Percentiles rank a stretch among this genome's conserved stretches.
These are phyloP conservation scores for Neomonachus schauinslandi DNA, from an alignment of 2,113 vertebrate genomes.

Conservation along the genomic window DNA sequence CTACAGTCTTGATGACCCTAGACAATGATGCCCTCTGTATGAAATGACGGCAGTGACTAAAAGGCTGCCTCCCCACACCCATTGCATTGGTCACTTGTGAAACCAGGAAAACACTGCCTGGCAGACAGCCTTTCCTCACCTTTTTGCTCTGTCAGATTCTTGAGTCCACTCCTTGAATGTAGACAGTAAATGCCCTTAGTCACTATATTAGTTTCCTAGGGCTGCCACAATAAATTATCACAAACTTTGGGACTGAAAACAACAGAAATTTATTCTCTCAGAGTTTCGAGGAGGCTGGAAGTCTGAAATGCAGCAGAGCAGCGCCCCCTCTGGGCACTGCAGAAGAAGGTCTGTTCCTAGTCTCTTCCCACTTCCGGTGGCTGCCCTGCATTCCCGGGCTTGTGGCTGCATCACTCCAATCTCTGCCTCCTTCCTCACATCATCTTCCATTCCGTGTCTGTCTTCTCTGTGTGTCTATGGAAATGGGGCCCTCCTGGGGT, in stretches of 20 bases:
- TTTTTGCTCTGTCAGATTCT: background rate
- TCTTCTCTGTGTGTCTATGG: background rate
- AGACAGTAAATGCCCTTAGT: conserved; percentile 51
- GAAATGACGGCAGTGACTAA: background rate
- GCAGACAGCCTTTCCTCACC: conserved; percentile 2
- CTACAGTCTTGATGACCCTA: background rate
- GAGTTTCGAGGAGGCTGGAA: background rate
- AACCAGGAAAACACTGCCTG: background rate
- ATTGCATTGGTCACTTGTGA: background rate
- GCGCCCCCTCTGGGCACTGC: fast-evolving
- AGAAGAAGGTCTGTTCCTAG: background rate
- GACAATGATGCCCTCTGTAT: conserved; percentile 2
- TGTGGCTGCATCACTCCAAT: background rate
- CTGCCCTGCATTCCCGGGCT: background rate
- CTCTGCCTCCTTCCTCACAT: background rate
- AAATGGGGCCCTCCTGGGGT: background rate
- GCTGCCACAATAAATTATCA: background rate
- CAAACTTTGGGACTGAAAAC: background rate
- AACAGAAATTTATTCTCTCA: background rate
- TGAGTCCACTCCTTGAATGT: background rate
- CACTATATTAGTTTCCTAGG: background rate
- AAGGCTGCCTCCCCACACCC: background rate
- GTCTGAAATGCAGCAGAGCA: background rate
- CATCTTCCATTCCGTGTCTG: background rate
- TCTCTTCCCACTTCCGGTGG: background rate